A percentile compares a stretch with the other conserved stretches of the same genome.
Conservation (phyloP, 2,888 invertebrate genomes). For the Scaptomyza flava region DNA sequence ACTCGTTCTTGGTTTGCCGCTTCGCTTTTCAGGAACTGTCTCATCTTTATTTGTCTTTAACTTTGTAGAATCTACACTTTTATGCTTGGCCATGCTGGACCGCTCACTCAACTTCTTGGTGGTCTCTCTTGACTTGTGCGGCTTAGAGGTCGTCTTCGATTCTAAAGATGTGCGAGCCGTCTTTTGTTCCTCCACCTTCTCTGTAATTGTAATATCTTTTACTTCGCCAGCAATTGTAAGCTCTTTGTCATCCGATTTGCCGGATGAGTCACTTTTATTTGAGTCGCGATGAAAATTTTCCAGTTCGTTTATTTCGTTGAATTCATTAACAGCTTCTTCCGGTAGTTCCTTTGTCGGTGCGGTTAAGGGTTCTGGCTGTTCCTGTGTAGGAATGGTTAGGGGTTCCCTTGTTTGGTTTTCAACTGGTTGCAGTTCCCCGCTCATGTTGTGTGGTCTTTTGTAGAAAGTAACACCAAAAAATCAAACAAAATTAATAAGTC, state of each 20-base stretch:
- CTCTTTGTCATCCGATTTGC: neutral
- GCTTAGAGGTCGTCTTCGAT: neutral
- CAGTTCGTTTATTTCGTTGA: neutral
- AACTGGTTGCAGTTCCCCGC: no score
- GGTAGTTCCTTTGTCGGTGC: neutral
- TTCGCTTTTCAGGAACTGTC: neutral
- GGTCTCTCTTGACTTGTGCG: neutral
- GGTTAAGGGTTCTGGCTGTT: no score
- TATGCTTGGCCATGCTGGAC: neutral
- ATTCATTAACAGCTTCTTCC: neutral
- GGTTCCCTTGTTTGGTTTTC: neutral
- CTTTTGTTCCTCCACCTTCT: neutral
- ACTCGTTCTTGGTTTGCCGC: neutral
- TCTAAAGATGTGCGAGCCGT: neutral
- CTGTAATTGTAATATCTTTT: neutral
- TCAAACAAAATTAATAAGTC: neutral
- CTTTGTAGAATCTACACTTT: neutral
- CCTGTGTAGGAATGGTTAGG: neutral
- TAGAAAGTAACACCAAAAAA: neutral
- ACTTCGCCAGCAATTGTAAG: neutral
- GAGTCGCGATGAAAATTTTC: neutral
- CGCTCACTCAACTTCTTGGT: neutral
- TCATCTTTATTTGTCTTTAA: neutral
- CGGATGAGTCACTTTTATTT: neutral
- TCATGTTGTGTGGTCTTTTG: constrained; percentile 4